Evolutionary conservation across 2,113 vertebrate genomes (phyloP), one percentile per base, ranked within the genome.

Genomic region (Blennius ocellaris): DNA sequence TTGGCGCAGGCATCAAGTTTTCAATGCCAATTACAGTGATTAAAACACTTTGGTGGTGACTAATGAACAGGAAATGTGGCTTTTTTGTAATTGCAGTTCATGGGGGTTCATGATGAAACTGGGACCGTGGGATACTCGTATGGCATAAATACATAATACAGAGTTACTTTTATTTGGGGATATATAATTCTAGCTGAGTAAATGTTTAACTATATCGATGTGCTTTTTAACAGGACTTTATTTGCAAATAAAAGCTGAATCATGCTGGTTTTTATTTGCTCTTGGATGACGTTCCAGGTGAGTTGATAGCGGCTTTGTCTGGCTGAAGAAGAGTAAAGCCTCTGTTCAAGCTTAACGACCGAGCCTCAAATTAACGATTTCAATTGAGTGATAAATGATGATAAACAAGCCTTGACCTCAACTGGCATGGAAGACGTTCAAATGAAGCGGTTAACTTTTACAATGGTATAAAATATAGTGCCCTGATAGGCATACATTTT

Each of bases 1-100:
- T 30, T 65, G 47, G 62, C 80, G 67, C 82, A 75, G 79, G 43
- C 70, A 73, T 78, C 69, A 11, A 30, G 21, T 83, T 69, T 82
- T 70, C 63, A 21, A 43, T 15, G 72, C 62, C 76, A 90, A 82
- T 90, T 84, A 83, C 55, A 69, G 54, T 76, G 81, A 81, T 82
- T 82, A 65, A 39, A 69, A 79, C 15, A 62, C 37, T 73, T 60
- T 50, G 70, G 49, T 40, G 17, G 37, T 12, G 43, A 74, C 55
- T 70, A 80, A 81, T 75, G 76, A 76, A 63, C 66, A 71, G 66
- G 78, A 75, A 63, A 70, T 0, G 3, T 7, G 11, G 11, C 36
- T 6, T 44, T 57, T 71, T 81, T 61, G 40, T 30, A 8, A 8
- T n/a, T 30, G 21, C 21, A 30, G 21, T 30, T 30, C 21, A 30